A percentile compares a stretch with the other conserved stretches of the same genome.
Evolutionary conservation across 2,113 vertebrate genomes (phyloP).

Genomic region (Anguilla japonica): DNA sequence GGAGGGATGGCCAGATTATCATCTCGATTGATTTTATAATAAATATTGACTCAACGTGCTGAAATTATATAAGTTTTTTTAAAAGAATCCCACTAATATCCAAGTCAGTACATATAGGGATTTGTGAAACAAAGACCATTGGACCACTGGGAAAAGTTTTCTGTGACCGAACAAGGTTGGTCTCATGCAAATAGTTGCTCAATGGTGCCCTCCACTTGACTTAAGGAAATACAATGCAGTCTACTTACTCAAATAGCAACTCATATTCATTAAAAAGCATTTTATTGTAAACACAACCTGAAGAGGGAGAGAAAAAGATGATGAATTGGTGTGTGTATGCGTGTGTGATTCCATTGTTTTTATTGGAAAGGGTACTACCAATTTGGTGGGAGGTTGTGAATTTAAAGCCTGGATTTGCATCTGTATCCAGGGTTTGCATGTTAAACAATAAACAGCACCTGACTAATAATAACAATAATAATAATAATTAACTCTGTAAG

Average conservation of each 20-base stretch:
- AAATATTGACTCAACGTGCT: constrained; percentile 94
- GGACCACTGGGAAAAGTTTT: too few species aligned
- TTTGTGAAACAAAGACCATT: not conserved
- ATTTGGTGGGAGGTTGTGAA: too few species aligned
- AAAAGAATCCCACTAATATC: not conserved
- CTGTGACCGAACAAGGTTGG: constrained; percentile 59
- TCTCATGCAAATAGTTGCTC: constrained; percentile 70
- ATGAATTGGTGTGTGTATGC: not conserved
- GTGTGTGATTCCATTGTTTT: too few species aligned
- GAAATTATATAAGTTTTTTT: not conserved
- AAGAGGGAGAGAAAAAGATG: constrained; percentile 30
- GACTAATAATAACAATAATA: too few species aligned
- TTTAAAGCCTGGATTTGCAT: too few species aligned
- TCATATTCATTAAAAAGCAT: constrained; percentile 37
- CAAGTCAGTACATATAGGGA: not conserved
- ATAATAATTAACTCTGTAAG: too few species aligned
- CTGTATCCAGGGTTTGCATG: too few species aligned
- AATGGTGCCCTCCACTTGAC: constrained; percentile 54
- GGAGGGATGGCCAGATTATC: constrained; percentile 99
- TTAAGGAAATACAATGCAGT: constrained; percentile 56
- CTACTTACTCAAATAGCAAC: constrained; percentile 48
- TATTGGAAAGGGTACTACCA: too few species aligned
- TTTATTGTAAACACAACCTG: constrained; percentile 24
- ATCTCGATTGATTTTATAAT: constrained; percentile 99
- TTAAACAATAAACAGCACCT: too few species aligned